phyloP scores from a whole-genome alignment of 2,888 invertebrate species.

The Acanthosepion esculentum region DNA sequence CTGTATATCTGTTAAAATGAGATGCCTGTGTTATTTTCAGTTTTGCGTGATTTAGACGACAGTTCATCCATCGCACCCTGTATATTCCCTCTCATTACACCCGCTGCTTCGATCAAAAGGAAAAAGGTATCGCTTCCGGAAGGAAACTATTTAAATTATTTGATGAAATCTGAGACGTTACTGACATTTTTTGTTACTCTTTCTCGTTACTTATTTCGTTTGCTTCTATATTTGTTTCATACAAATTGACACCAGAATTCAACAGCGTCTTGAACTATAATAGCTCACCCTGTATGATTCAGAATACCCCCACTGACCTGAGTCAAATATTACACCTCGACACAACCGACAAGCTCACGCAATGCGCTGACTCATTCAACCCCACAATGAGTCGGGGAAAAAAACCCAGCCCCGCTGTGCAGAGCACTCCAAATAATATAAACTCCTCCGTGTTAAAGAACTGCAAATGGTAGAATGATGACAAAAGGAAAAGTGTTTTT shows the following conservation, averaged over 20 bases:
- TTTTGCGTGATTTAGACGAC: no score
- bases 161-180: not conserved
- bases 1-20: not conserved
- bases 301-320: conserved; percentile 33
- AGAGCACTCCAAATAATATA: not conserved
- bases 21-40: no score
- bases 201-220: not conserved
- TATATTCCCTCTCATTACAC: not conserved
- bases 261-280: not conserved
- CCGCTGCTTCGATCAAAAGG: not conserved
- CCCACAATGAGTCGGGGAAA: not conserved
- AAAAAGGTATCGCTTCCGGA: not conserved
- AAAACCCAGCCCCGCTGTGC: not conserved
- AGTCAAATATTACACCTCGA: conserved; percentile 21
- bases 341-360: not conserved
- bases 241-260: not conserved
- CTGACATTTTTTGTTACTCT: not conserved
- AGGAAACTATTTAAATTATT: not conserved
- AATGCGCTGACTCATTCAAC: not conserved
- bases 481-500: not conserved
- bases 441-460: not conserved
- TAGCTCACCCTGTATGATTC: not conserved
- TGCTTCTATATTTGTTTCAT: not conserved
- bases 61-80: not conserved
- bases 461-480: not conserved